A percentile compares a stretch with the other conserved stretches of the same genome.
phyloP scores from a whole-genome alignment of 2,113 vertebrate genomes.

The Callipepla californica region DNA sequence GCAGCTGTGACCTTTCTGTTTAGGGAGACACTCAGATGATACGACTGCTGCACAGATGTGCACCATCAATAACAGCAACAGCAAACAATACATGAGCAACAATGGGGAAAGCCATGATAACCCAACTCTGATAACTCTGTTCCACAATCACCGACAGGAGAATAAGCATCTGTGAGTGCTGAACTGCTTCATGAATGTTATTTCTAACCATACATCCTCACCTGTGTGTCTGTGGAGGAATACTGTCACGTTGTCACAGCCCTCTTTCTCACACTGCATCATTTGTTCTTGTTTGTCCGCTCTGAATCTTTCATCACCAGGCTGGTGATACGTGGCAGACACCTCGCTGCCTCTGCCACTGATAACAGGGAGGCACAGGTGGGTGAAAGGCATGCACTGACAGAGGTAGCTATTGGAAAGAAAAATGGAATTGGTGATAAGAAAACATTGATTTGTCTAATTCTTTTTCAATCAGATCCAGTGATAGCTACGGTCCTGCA shows the following conservation, averaged over 20 bases:
- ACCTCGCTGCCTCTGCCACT: background rate
- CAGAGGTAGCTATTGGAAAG: background rate
- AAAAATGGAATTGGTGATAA: background rate
- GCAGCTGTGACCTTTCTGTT: background rate
- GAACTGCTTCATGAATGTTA: background rate
- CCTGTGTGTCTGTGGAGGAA: background rate
- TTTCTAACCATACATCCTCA: background rate
- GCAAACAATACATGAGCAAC: background rate
- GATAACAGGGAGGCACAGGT: background rate
- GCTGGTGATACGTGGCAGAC: background rate
- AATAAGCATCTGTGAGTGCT: background rate
- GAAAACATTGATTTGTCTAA: background rate
- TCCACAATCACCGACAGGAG: background rate
- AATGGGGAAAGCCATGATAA: background rate
- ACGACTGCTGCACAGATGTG: background rate
- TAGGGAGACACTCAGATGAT: background rate
- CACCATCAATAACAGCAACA: background rate
- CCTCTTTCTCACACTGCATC: background rate
- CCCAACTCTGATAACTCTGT: background rate
- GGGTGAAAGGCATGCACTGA: background rate
- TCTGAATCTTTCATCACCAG: background rate
- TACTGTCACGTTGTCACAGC: background rate
- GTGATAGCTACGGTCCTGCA: background rate
- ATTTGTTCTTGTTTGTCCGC: background rate
- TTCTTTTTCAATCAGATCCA: background rate